Evolutionary conservation across 2,113 vertebrate genomes (phyloP), one percentile per base, ranked within the genome.

Genomic region (Solea senegalensis): DNA sequence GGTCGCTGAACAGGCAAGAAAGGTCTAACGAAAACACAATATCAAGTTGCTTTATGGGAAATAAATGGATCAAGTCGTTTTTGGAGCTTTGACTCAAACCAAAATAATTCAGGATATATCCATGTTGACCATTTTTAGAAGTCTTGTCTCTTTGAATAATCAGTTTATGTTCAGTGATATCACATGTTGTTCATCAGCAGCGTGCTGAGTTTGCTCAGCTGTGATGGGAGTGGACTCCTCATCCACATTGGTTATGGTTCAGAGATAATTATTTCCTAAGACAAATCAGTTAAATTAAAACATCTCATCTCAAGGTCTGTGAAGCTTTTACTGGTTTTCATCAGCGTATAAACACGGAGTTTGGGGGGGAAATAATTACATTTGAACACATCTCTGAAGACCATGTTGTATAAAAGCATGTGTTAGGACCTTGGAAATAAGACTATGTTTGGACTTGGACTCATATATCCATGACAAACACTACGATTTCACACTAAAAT

Each of bases 1-100:
- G 74, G 56, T 59, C 52, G 51, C 74, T 82, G 74, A 82, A 46
- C 65, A 61, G 53, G 56, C 74, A 70, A 7, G 60, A 61, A 41
- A 57, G 61, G 69, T 0, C 66, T 27, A 40, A 74, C 41, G 54
- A 82, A 72, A 78, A 74, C 40, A 74, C 40, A 7, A 43, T 43
- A 44, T 53, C 60, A 28, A 57, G 50, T 43, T 65, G 43, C 41
- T 43, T 46, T 45, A 51, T 39, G 39, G 16, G 34, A 64, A 81
- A 66, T 11, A 11, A 54, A 65, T 34, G 6, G 34, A 34, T 60
- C 10, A 2, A 49, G 51, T n/a, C 3, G 27, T 39, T 75, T 75
- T 51, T 63, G 10, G 15, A 48, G 51, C 0, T 21, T 21, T 75
- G 44, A 62, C 14, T 41, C 7, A 72, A 7, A 46, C 13, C 34